These are phyloP conservation scores for Lamellibrachia luymesi DNA, from an alignment of 1,140 invertebrate genomes.

Conservation along the genomic window DNA sequence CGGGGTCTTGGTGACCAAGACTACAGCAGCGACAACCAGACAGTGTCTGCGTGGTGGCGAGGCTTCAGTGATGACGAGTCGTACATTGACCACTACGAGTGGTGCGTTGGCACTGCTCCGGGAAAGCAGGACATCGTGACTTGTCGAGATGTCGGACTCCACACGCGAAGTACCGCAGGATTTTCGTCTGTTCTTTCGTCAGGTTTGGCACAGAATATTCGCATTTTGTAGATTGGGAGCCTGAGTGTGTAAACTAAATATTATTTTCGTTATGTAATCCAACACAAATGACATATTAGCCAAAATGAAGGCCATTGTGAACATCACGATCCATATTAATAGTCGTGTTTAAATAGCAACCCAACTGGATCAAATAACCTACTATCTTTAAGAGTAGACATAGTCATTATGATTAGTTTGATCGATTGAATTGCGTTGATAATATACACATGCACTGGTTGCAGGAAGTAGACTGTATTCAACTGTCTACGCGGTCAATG, in stretches of 20 bases:
- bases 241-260: not conserved
- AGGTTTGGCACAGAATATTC: not conserved
- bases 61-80: not conserved
- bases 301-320: not conserved
- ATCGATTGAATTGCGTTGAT: not conserved
- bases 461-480: constrained; percentile 32
- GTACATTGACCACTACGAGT: not conserved
- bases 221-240: not conserved
- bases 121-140: not conserved
- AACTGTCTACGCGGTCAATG: constrained; percentile 38
- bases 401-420: not conserved
- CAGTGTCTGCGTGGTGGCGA: not conserved
- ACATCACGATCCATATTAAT: not conserved
- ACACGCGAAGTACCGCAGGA: not conserved
- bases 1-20: not conserved
- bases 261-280: not conserved
- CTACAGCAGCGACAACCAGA: not conserved
- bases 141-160: not conserved
- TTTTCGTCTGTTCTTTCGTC: not conserved
- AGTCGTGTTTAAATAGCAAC: not conserved
- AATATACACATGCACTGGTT: constrained; percentile 4
- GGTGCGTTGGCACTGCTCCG: not conserved
- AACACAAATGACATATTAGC: not conserved
- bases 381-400: not conserved
- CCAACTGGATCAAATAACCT: not conserved